Conservation (phyloP, 2,797 vertebrate species). For the Neosalanx taihuensis region DNA sequence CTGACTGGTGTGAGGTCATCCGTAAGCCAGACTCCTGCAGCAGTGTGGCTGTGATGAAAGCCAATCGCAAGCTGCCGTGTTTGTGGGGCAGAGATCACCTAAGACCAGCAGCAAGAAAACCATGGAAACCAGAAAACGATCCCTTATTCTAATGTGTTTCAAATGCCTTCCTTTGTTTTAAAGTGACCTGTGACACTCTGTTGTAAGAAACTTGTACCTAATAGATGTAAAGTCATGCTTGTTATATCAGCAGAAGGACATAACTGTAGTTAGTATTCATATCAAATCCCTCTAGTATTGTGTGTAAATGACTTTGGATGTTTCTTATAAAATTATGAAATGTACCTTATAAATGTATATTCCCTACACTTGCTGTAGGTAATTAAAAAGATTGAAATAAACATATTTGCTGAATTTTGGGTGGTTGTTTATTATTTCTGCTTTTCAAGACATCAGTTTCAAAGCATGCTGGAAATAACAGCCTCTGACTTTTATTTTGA, state of each 20-base stretch:
- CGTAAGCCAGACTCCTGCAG: slow-evolving; percentile 72
- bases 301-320: neutral
- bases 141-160: slow-evolving; percentile 61
- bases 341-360: neutral
- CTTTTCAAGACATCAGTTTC: neutral
- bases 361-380: neutral
- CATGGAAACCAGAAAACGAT: slow-evolving; percentile 69
- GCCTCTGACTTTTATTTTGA: slow-evolving; percentile 46
- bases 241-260: neutral
- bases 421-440: neutral
- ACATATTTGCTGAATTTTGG: neutral
- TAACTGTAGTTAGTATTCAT: neutral
- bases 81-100: slow-evolving; percentile 67
- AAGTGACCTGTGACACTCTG: neutral
- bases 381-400: neutral
- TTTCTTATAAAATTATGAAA: neutral
- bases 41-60: slow-evolving; percentile 74
- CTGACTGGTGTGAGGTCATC: slow-evolving; percentile 76
- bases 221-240: neutral
- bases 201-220: neutral
- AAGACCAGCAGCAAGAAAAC: slow-evolving; percentile 47
- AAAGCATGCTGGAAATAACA: neutral
- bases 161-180: slow-evolving; percentile 7
- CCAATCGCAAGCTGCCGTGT: slow-evolving; percentile 75
- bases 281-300: neutral